phyloP scores from a whole-genome alignment of 2,888 invertebrate genomes.

The Uloborus plumipes region DNA sequence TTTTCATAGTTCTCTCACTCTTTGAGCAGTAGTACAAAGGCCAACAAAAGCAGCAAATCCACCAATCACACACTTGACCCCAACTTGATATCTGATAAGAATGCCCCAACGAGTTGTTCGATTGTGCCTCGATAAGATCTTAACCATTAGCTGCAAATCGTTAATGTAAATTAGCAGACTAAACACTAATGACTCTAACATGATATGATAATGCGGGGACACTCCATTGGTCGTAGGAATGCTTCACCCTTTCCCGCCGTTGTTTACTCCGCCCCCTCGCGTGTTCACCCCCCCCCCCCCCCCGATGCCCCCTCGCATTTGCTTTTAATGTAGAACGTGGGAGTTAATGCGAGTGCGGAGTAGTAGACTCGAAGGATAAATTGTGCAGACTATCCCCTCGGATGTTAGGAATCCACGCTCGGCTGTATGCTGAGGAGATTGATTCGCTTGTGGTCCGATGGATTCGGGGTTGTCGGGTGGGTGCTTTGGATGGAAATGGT shows the following conservation, averaged over 20 bases:
- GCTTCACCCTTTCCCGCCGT: background rate
- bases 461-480: background rate
- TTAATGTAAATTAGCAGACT: conserved; percentile 46
- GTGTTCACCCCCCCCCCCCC: background rate
- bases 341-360: conserved; percentile 23
- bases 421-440: too few species aligned
- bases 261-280: conserved; percentile 2
- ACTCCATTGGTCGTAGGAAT: conserved; percentile 41
- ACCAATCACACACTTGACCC: too few species aligned
- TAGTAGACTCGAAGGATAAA: conserved; percentile 24
- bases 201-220: conserved; percentile 56
- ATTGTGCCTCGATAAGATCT: conserved; percentile 17
- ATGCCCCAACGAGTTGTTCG: conserved; percentile 1
- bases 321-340: conserved; percentile 27
- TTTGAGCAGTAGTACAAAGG: too few species aligned
- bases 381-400: conserved; percentile 25
- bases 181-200: conserved; percentile 45
- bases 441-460: background rate
- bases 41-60: too few species aligned
- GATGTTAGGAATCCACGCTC: conserved; percentile 17
- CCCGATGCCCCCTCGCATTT: conserved; percentile 24
- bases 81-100: too few species aligned
- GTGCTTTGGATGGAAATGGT: background rate
- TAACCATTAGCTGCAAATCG: conserved; percentile 41
- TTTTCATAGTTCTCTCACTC: too few species aligned